Percentiles rank a stretch among this genome's conserved stretches.
Conservation (phyloP, 2,888 invertebrate species). For the Molorchus minor region DNA sequence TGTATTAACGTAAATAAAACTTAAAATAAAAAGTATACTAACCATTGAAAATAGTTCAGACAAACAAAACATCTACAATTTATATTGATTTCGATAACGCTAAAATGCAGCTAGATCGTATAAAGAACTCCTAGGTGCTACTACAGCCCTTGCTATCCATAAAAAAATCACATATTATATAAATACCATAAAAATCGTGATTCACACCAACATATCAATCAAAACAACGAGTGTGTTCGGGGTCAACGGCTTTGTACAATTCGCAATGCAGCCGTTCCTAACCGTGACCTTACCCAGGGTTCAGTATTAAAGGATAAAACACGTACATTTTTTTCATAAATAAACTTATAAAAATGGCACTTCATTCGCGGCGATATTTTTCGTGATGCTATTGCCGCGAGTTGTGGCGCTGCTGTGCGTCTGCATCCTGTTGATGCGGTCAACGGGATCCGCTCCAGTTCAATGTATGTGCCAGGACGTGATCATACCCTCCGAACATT, state of each 20-base stretch:
- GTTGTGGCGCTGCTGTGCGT: constrained; percentile 11
- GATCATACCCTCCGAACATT: constrained; percentile 46
- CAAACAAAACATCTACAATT: too few relatives aligned
- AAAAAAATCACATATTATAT: too few relatives aligned
- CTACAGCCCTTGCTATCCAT: too few relatives aligned
- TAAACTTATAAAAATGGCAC: constrained; percentile 19
- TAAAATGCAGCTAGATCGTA: too few relatives aligned
- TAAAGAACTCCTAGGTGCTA: too few relatives aligned
- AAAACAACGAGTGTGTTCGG: too few relatives aligned
- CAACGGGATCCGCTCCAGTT: constrained; percentile 30
- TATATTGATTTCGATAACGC: too few relatives aligned
- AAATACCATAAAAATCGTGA: too few relatives aligned
- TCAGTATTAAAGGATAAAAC: constrained; percentile 11
- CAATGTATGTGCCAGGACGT: constrained; percentile 36
- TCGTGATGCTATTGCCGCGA: not conserved
- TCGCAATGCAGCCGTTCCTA: not conserved
- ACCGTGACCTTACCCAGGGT: constrained; percentile 23
- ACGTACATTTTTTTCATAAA: constrained; percentile 2
- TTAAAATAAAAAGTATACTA: too few relatives aligned
- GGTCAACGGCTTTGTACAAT: constrained; percentile 29
- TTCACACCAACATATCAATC: too few relatives aligned
- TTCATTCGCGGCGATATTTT: not conserved
- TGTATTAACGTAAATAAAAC: too few relatives aligned
- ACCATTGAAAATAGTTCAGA: too few relatives aligned
- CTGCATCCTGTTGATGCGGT: constrained; percentile 24